Base-by-base conservation (phyloP, 2,797 vertebrate species). In the Mus minutoides region DNA sequence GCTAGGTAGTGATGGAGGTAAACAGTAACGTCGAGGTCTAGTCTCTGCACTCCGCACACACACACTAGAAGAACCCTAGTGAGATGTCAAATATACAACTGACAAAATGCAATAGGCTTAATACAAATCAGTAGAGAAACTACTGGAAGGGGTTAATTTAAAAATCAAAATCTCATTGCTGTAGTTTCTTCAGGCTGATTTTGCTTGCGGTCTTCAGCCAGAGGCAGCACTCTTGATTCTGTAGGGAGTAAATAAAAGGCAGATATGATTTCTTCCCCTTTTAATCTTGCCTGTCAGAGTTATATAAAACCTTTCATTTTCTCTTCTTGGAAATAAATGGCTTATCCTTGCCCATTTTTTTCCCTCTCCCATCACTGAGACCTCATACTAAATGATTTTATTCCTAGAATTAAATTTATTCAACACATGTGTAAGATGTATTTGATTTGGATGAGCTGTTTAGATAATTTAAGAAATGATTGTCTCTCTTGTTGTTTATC, bases 401-500 rank as follows among this genome's bases (percentile, higher is more conserved):
- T 86, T 94, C n/a, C 56, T 73, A 43, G 58, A 58, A 96, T 93
- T 88, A 71, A 17, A 76, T 90, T 79, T 73, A 76, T 91, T 93
- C 37, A 46, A 46, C 46, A 56, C 5, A 13, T 52, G 89, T 67
- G 34, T 77, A 78, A 88, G 71, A 83, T 71, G 67, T 90, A 56
- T 95, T 95, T 79, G 78, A 86, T 79, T 95, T 95, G 87, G 58
- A 46, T 90, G 84, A 78, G 77, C 60, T 93, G 73, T 34, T 86
- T 67, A 88, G 75, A 29, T 88, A 31, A 52, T 58, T 88, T 71
- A 76, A 88, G 71, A 96, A 91, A 85, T 69, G 73, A 91, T 21
- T 75, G 29, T 90, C 87, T 97, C 92, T 97, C 87, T 52, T 75
- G 88, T 52, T 75, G 88, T 86, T 91, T 87, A 58, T 92, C 40